phyloP scores from a whole-genome alignment of 2,888 invertebrate species.

The Chrysina gloriosa region DNA sequence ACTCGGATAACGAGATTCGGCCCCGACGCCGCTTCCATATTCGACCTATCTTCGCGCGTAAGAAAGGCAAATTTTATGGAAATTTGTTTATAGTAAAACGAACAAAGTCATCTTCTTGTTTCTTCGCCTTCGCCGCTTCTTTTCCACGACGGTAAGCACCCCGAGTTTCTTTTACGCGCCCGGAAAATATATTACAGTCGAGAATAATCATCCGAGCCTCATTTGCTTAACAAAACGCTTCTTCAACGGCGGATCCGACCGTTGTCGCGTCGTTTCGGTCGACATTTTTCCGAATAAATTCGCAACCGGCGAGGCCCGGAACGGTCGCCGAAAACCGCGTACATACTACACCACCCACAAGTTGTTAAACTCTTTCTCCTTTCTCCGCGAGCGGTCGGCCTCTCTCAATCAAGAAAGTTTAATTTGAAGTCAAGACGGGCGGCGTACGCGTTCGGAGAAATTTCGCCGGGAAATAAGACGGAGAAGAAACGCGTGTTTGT shows the following conservation, averaged over 20 bases:
- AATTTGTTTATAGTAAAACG: slow-evolving; percentile 33
- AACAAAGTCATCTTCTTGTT: not conserved
- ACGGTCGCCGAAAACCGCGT: not conserved
- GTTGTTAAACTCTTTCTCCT: slow-evolving; percentile 25
- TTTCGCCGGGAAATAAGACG: not conserved
- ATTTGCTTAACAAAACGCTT: slow-evolving; percentile 37
- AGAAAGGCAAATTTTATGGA: slow-evolving; percentile 25
- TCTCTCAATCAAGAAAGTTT: slow-evolving; percentile 27
- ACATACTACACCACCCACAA: slow-evolving; percentile 9
- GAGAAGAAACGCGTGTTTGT: not conserved
- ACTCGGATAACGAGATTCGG: slow-evolving; percentile 20
- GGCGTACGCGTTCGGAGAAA: not conserved
- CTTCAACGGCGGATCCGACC: slow-evolving; percentile 7
- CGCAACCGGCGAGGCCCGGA: not conserved
- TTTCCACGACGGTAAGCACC: too few relatives aligned
- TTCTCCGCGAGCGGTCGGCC: slow-evolving; percentile 2
- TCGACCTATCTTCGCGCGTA: slow-evolving; percentile 15
- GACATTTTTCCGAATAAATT: slow-evolving; percentile 17
- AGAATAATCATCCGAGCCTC: slow-evolving; percentile 35
- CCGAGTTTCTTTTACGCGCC: slow-evolving; percentile 7
- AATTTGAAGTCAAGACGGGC: slow-evolving; percentile 2
- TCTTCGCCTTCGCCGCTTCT: slow-evolving; percentile 1
- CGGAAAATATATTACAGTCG: slow-evolving; percentile 30
- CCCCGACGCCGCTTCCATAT: slow-evolving; percentile 1
- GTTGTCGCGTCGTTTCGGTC: slow-evolving; percentile 5